Evolutionary conservation across 2,888 invertebrate species (phyloP), one percentile per base, ranked within the genome.

Genomic region (Coleophora deauratella): DNA sequence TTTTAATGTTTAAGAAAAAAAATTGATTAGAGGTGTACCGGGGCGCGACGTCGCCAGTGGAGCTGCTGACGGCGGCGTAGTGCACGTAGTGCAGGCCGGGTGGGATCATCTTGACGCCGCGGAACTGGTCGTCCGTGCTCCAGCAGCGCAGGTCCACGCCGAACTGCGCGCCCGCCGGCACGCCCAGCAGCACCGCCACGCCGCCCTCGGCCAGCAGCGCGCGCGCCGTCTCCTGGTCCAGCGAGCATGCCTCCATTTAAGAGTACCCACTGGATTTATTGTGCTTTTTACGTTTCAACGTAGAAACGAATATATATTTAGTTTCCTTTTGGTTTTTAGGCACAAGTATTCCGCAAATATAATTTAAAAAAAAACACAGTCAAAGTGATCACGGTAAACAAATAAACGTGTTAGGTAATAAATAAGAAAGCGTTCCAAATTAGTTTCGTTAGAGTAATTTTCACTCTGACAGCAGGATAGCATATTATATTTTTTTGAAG

Each of bases 21-120:
- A 21, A 21, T 4, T 21, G 6, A 6, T 21, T 6, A 3, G 21
- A n/a, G n/a, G n/a, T n/a, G 21, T 52, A 89, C 72, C 95, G 86
- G 10, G 93, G 93, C 2, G 91, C 90, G 6, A 88, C 76, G 57
- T 92, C 91, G 0, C 90, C 90, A 38, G 88, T 88, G 1, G 76
- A 77, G 50, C 80, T 77, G 58, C 88, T 90, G 10, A 88, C 86
- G 49, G 88, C 90, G 86, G 94, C 93, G 68, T 93, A 97, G 82
- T 96, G 96, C 11, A 99, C 87, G 65, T 93, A 98, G 75, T 99
- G 99, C 40, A 97, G 80, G 6, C 99, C 99, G 1, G 97, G 96
- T 0, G 99, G 99, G 57, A 99, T 98, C 98, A 99, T 98, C 88
- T 99, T 99, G 27, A 99, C 90, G 1, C 99, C 99, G 59, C 91